Evolutionary conservation across 2,113 vertebrate species (phyloP).

Genomic region (Callipepla squamata): DNA sequence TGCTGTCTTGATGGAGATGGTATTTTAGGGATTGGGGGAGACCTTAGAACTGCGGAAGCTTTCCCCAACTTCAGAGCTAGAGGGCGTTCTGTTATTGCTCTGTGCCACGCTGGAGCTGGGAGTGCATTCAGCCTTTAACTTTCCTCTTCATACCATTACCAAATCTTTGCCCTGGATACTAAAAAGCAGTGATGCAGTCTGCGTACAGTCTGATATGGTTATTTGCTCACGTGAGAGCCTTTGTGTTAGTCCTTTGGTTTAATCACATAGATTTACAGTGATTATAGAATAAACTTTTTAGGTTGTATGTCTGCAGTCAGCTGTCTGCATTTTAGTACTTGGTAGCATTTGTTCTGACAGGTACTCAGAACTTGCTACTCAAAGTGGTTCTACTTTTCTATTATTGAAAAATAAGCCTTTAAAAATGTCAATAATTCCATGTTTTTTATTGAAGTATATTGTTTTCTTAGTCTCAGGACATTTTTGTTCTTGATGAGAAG

Average conservation of each 20-base stretch:
- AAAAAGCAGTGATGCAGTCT: not conserved
- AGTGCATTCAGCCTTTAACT: not conserved
- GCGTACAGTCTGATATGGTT: fast-evolving
- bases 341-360: not conserved
- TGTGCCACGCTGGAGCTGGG: not conserved
- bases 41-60: not conserved
- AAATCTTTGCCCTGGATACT: not conserved
- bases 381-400: not conserved
- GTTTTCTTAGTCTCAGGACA: not conserved
- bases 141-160: not conserved
- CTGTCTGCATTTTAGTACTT: not conserved
- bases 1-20: not conserved
- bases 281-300: not conserved
- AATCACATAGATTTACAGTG: fast-evolving
- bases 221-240: not conserved
- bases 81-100: not conserved
- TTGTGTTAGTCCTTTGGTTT: not conserved
- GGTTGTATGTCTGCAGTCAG: not conserved
- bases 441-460: not conserved
- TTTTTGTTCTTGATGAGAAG: not conserved
- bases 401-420: not conserved
- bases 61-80: not conserved
- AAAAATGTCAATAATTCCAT: not conserved
- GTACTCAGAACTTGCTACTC: not conserved
- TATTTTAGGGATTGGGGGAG: not conserved